Base-by-base conservation (phyloP, 2,113 vertebrate genomes). In the Sylvia atricapilla region DNA sequence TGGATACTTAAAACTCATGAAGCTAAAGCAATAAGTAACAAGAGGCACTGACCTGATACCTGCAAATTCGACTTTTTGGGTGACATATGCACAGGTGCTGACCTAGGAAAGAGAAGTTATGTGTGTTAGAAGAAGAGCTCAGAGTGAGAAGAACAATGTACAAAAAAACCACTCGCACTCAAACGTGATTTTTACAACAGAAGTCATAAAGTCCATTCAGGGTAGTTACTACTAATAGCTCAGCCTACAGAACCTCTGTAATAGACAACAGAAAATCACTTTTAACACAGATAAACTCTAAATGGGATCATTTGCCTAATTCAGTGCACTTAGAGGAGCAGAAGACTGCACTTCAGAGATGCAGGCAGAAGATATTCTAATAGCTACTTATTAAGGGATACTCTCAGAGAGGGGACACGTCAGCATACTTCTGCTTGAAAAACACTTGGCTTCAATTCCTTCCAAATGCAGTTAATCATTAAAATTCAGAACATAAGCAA, bases 1-100 rank as follows among this genome's bases (percentile, higher is more conserved):
- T 37, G 22, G 43, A 47, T 28, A 62, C 8, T 43, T 19, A 31
- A 31, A 59, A 49, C 7, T 56, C 27, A 35, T 6, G 31, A 63
- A 75, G 37, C 43, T 74, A 15, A 66, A 73, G 22, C 37, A 41
- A 0, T 19, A 80, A 73, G 46, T 31, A 87, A 33, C 47, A 43
- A 16, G 49, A 72, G 35, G 28, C 64, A 97, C 94, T 96, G 82
- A 99, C 99, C 99, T 99, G 97, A 99, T 99, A 90, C 99, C 99
- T 16, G 99, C 99, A 97, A 99, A 99, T 95, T 99, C 99, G 52
- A 99, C 99, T 88, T 99, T 99, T 95, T 99, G 99, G 23, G 99
- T 99, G 89, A 99, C 98, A 72, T 99, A 99, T 1, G 99, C 99
- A 95, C 99, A 99, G 0, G 99, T 99, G 97, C 98, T 99, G 88